Evolutionary conservation across 2,888 invertebrate species (phyloP).

Genomic region (Napeogenes inachia): DNA sequence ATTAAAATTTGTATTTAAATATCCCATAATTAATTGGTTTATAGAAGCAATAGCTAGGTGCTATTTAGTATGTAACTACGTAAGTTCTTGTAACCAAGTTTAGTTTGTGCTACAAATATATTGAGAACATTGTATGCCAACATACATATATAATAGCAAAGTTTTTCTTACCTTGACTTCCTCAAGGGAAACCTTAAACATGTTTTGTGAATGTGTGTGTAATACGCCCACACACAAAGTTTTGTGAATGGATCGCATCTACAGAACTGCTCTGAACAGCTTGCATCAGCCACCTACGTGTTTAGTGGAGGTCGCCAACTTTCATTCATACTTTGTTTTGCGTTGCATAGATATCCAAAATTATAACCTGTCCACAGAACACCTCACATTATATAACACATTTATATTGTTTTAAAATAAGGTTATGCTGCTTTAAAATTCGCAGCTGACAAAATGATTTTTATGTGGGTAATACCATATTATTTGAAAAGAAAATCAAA

Average conservation of each 20-base stretch:
- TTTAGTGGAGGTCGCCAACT: constrained; percentile 70
- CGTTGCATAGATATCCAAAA: constrained; percentile 26
- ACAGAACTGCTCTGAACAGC: constrained; percentile 32
- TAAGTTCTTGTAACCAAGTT: neutral
- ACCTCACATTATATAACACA: neutral
- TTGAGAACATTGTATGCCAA: too few species aligned
- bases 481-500: too few species aligned
- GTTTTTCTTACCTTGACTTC: constrained; percentile 19
- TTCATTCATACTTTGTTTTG: constrained; percentile 61
- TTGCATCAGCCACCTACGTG: constrained; percentile 73
- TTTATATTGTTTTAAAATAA: neutral
- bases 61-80: neutral
- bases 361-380: constrained; percentile 17
- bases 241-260: constrained; percentile 63
- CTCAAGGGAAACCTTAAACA: constrained; percentile 24
- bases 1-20: constrained; percentile 24
- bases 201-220: constrained; percentile 45
- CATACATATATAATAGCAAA: constrained; percentile 6
- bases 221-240: constrained; percentile 49
- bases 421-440: neutral
- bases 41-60: neutral
- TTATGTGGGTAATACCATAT: too few species aligned
- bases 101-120: too few species aligned
- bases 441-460: too few species aligned
- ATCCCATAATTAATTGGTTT: constrained; percentile 7